Percentiles rank a stretch among this genome's conserved stretches.
phyloP scores from a whole-genome alignment of 2,888 invertebrate species.

The Protophormia terraenovae region DNA sequence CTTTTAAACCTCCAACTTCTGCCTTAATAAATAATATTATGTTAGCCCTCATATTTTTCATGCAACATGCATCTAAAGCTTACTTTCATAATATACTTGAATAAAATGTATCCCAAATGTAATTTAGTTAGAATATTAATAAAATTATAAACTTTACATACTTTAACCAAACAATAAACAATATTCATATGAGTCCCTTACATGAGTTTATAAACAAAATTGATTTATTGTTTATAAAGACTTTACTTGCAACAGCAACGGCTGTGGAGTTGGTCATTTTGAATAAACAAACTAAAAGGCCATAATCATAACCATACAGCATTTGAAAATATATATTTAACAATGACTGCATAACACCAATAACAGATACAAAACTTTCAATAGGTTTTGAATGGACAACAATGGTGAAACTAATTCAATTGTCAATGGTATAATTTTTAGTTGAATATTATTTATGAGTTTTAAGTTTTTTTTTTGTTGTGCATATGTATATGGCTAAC shows the following conservation, averaged over 20 bases:
- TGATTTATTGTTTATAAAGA: slow-evolving; percentile 50
- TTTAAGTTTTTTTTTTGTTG: no score
- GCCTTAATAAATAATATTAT: no score
- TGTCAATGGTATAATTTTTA: slow-evolving; percentile 66
- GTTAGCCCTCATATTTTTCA: not conserved
- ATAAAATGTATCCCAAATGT: slow-evolving; percentile 23
- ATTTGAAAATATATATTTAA: not conserved
- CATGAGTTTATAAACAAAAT: slow-evolving; percentile 41
- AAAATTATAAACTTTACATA: slow-evolving; percentile 51
- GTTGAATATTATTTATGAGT: slow-evolving; percentile 60
- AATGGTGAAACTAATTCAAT: slow-evolving; percentile 63
- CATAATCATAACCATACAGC: slow-evolving; percentile 1
- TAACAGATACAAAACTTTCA: slow-evolving; percentile 26
- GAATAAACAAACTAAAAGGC: slow-evolving; percentile 1
- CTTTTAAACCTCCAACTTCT: no score
- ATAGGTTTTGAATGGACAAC: slow-evolving; percentile 27
- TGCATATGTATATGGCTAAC: not conserved
- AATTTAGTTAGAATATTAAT: slow-evolving; percentile 51
- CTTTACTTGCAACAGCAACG: no score
- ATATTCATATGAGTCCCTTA: not conserved
- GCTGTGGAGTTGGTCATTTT: not conserved
- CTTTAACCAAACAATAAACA: slow-evolving; percentile 7
- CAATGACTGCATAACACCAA: not conserved
- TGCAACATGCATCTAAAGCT: not conserved
- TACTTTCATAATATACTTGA: not conserved